These are phyloP conservation scores for Coenonympha arcania DNA, from an alignment of 2,888 invertebrate genomes.

Conservation along the genomic window DNA sequence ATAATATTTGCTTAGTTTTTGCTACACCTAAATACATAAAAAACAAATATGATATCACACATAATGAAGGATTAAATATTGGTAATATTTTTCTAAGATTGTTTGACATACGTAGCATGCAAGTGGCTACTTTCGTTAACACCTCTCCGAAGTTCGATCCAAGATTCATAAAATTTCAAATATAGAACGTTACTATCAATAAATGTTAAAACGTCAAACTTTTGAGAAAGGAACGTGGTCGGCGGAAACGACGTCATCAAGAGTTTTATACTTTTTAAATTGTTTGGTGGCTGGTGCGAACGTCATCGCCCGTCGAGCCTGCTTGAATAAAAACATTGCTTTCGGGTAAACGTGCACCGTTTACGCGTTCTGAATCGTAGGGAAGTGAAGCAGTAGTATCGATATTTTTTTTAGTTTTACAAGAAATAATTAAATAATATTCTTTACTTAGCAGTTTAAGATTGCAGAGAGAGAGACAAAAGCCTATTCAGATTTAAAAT, in stretches of 20 bases:
- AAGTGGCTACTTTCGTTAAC: slow-evolving; percentile 5
- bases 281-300: slow-evolving; percentile 41
- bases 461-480: too few species aligned
- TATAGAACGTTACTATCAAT: slow-evolving; percentile 6
- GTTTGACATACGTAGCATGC: not conserved
- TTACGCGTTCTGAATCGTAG: slow-evolving; percentile 52
- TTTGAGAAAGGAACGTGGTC: slow-evolving; percentile 34
- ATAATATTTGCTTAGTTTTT: too few species aligned
- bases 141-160: slow-evolving; percentile 1
- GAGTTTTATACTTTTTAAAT: slow-evolving; percentile 51
- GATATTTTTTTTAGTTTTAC: slow-evolving; percentile 25
- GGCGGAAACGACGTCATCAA: slow-evolving; percentile 37
- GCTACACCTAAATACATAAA: too few species aligned
- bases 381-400: slow-evolving; percentile 31
- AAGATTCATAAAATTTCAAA: slow-evolving; percentile 6
- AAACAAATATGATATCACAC: too few species aligned
- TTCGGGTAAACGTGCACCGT: slow-evolving; percentile 45
- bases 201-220: slow-evolving; percentile 29
- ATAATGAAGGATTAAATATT: too few species aligned
- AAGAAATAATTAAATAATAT: too few species aligned
- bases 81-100: not conserved
- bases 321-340: slow-evolving; percentile 55
- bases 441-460: too few species aligned
- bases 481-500: too few species aligned
- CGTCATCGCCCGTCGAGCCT: slow-evolving; percentile 43